phyloP scores from a whole-genome alignment of 1,140 invertebrate genomes.

The Bombyx mori region ASM3026992v2 NC_085131.1:1370501-1371000 shows the following conservation, averaged over 20 bases:
- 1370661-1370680: background rate
- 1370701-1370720: too few species aligned
- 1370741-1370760: slow-evolving; percentile 58
- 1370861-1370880: slow-evolving; percentile 65
- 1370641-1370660: background rate
- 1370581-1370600: too few species aligned
- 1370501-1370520: too few species aligned
- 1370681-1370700: too few species aligned
- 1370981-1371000: too few species aligned
- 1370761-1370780: slow-evolving; percentile 57
- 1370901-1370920: slow-evolving; percentile 47
- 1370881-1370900: slow-evolving; percentile 54
- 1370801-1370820: slow-evolving; percentile 44
- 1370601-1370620: too few species aligned
- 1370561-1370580: too few species aligned
- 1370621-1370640: background rate
- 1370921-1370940: slow-evolving; percentile 22
- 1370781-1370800: slow-evolving; percentile 70
- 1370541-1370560: too few species aligned
- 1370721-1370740: slow-evolving; percentile 38
- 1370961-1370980: too few species aligned
- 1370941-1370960: too few species aligned
- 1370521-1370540: too few species aligned
- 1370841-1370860: slow-evolving; percentile 27
- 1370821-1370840: slow-evolving; percentile 29